phyloP scores from a whole-genome alignment of 2,113 vertebrate species.

The Melanocharis versteri region DNA sequence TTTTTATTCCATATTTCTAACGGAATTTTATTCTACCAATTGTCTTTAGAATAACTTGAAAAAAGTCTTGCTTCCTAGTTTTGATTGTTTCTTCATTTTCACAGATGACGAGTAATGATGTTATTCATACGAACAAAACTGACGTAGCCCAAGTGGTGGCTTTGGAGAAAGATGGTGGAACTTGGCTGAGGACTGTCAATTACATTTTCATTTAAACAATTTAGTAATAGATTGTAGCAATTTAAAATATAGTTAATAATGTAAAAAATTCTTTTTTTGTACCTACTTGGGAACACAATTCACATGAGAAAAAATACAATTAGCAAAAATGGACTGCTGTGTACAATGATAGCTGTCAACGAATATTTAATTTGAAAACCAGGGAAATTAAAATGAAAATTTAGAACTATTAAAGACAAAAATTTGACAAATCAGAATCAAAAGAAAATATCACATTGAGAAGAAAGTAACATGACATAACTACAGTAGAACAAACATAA shows the following conservation, averaged over 20 bases:
- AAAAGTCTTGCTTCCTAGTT: background rate
- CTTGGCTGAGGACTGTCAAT: background rate
- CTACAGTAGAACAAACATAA: background rate
- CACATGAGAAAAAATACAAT: background rate
- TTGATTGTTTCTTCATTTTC: background rate
- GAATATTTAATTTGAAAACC: background rate
- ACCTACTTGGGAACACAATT: background rate
- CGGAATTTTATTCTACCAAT: background rate
- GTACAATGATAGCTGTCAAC: background rate
- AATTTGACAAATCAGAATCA: background rate
- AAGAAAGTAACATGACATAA: background rate
- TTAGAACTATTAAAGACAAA: background rate
- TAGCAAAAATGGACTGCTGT: background rate
- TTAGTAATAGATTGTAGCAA: background rate
- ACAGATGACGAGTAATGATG: background rate
- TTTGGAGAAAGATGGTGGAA: background rate
- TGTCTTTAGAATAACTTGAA: background rate
- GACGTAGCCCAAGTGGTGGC: background rate
- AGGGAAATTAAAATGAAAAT: background rate
- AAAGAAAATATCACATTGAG: background rate
- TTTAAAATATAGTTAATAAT: background rate
- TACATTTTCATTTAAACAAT: background rate
- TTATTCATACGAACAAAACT: background rate
- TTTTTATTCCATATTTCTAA: background rate
- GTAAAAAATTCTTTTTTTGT: background rate